phyloP scores from a whole-genome alignment of 2,888 invertebrate species.

The Cataglyphis altisquamis region DNA sequence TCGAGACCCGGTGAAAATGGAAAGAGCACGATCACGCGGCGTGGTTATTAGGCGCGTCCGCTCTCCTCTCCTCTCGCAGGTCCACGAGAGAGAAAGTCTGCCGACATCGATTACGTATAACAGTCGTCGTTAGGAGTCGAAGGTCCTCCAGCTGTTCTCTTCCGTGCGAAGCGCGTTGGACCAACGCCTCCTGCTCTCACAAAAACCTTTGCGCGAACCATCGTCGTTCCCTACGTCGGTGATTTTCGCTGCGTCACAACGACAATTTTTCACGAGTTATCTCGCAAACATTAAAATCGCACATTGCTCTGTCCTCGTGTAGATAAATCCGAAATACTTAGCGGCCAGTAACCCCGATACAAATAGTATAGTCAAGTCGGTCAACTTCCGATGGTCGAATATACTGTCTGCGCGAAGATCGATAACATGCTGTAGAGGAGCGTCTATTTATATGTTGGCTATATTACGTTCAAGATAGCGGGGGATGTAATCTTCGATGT shows the following conservation, averaged over 20 bases:
- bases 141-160: slow-evolving; percentile 77
- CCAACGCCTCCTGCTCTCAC: slow-evolving; percentile 69
- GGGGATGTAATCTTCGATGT: slow-evolving; percentile 70
- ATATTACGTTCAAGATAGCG: slow-evolving; percentile 66
- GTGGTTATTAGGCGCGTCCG: slow-evolving; percentile 38
- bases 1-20: slow-evolving; percentile 40
- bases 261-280: background rate
- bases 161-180: slow-evolving; percentile 71
- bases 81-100: slow-evolving; percentile 75
- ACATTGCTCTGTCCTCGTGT: background rate
- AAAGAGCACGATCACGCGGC: slow-evolving; percentile 44
- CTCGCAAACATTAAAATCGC: slow-evolving; percentile 15
- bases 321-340: slow-evolving; percentile 56
- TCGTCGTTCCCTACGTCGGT: slow-evolving; percentile 43
- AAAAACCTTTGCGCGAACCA: slow-evolving; percentile 1
- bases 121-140: slow-evolving; percentile 71
- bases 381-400: slow-evolving; percentile 72
- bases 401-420: slow-evolving; percentile 72
- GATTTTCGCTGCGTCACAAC: slow-evolving; percentile 7
- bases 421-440: slow-evolving; percentile 72
- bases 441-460: slow-evolving; percentile 74
- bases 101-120: slow-evolving; percentile 76
- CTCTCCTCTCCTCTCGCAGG: slow-evolving; percentile 56
- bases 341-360: slow-evolving; percentile 53
- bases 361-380: slow-evolving; percentile 70